Conservation (phyloP, 2,797 vertebrate species). For the Macropus fuliginosus region DNA sequence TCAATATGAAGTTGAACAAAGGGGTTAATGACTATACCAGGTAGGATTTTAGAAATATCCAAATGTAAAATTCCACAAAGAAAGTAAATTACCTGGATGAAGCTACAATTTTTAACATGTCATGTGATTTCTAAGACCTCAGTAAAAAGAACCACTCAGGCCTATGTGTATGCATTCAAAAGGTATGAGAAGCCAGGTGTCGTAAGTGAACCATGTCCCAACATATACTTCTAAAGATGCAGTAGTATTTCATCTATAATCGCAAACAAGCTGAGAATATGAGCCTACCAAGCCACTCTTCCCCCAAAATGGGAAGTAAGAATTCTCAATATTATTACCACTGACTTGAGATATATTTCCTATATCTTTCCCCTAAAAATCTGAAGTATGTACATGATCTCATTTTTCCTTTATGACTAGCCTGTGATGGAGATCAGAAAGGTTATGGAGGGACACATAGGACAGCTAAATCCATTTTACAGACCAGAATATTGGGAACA, state of each 20-base stretch:
- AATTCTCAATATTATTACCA: neutral
- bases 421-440: neutral
- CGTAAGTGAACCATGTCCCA: neutral
- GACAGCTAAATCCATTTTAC: neutral
- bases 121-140: neutral
- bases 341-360: neutral
- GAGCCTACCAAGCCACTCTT: neutral
- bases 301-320: neutral
- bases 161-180: neutral
- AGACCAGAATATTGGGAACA: neutral
- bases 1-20: neutral
- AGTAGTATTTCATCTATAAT: neutral
- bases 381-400: neutral
- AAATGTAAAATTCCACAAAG: neutral
- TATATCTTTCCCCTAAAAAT: neutral
- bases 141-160: neutral
- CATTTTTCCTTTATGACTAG: neutral
- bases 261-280: neutral
- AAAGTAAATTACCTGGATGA: neutral
- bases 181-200: neutral
- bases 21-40: neutral
- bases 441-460: neutral
- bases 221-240: neutral
- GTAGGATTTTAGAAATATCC: neutral
- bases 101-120: neutral